Evolutionary conservation across 2,888 invertebrate genomes (phyloP), one percentile per base, ranked within the genome.

Genomic region (Chirona hameri): DNA sequence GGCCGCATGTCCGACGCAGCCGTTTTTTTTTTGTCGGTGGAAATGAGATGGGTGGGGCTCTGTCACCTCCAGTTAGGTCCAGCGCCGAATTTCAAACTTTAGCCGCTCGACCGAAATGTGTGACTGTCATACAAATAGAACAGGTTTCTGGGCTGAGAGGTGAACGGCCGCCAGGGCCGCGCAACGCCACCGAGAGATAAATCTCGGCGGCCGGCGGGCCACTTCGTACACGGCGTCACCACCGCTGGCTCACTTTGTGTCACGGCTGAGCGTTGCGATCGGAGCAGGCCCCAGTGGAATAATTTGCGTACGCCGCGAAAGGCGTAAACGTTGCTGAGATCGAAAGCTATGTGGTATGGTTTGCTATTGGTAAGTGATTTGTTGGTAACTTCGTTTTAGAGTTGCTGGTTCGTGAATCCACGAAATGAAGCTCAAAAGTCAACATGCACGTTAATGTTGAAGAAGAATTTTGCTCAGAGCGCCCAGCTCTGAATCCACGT

Each of bases 101-200:
- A 27, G n/a, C 27, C 65, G 65, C 65, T n/a, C n/a, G 4, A n/a
- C 65, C 27, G 65, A 65, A 65, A 65, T 65, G 65, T 65, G 65
- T 65, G 65, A 65, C 65, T 65, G 65, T 27, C 65, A 27, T 65
- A 65, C 65, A 65, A 65, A 65, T 65, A 27, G n/a, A 65, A 65
- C 65, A 65, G 65, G 65, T 65, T 65, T 65, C 65, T 2, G n/a
- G n/a, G n/a, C n/a, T 10, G n/a, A 12, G 65, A 65, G 65, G 65
- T 65, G 65, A 65, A 65, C 65, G 65, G 12, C 27, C 65, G 65
- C 27, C n/a, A 12, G 52, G 52, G 52, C 65, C n/a, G 27, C 65
- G 65, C 65, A 65, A 5, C 7, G 52, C 52, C 52, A 18, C 52
- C n/a, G n/a, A 24, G 65, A 65, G n/a, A 65, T 65, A 65, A 65